Evolutionary conservation across 2,113 vertebrate genomes (phyloP), one percentile per base, ranked within the genome.

Genomic region (Ageneiosus marmoratus): DNA sequence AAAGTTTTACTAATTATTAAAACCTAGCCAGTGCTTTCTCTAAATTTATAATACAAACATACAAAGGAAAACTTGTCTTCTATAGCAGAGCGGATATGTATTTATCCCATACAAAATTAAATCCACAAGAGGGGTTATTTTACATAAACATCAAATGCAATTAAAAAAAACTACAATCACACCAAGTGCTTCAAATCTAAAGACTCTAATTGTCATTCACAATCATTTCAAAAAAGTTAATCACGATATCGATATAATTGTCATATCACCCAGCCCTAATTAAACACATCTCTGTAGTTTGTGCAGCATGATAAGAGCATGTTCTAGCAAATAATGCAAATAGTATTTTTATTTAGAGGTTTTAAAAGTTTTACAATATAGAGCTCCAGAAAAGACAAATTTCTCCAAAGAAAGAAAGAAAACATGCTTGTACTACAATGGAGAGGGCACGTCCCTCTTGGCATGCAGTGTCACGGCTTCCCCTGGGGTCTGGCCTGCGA

Each of bases 291-390:
- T 56, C 20, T 70, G 32, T 72, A 55, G 46, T 63, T 24, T 6
- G 5, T 51, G 72, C 15, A 65, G 9, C 5, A 76, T 4, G 81
- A 44, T 60, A 67, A 79, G 55, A 82, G 27, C 44, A 62, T 34
- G 11, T 69, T 56, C 56, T 63, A 18, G 34, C 41, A 84, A 82
- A 11, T 88, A 94, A 91, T 94, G 94, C 94, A 95, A 95, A 95
- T 95, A 95, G 93, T 94, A 93, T 90, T 93, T 48, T 95, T 94
- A 94, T 94, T 95, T 92, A 92, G 93, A 93, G 90, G 92, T 76
- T 94, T 94, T 94, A 94, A 95, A 95, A 95, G 94, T 95, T 91
- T 94, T 94, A 95, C 93, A 95, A 94, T 95, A 95, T 95, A 95
- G 94, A 94, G 91, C 94, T 95, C 93, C 94, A 94, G 94, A 94